phyloP scores from a whole-genome alignment of 2,888 invertebrate species.

The Cacoxenus indagator region DNA sequence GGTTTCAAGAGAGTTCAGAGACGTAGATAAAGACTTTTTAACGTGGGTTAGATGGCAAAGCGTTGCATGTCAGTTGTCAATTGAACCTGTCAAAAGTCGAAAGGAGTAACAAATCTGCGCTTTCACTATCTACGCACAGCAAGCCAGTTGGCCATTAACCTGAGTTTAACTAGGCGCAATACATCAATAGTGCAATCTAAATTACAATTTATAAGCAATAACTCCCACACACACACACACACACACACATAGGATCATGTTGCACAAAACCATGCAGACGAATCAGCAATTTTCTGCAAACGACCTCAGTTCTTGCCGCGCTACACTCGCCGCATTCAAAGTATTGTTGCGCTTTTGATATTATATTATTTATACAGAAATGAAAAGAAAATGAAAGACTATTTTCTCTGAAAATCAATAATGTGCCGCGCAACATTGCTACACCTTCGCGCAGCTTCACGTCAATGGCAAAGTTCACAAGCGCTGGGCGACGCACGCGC shows the following conservation, averaged over 20 bases:
- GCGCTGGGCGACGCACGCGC: background rate
- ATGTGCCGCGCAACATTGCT: slow-evolving; percentile 24
- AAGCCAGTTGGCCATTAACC: background rate
- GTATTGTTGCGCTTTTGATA: too few relatives aligned
- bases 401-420: slow-evolving; percentile 62
- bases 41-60: background rate
- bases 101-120: slow-evolving; percentile 57
- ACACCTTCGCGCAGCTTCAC: slow-evolving; percentile 35
- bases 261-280: background rate
- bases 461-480: slow-evolving; percentile 58
- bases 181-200: slow-evolving; percentile 47
- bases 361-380: too few relatives aligned
- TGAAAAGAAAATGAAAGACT: slow-evolving; percentile 11
- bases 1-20: too few relatives aligned
- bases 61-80: slow-evolving; percentile 45
- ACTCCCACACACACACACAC: slow-evolving; percentile 51
- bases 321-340: background rate
- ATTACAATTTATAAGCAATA: slow-evolving; percentile 61
- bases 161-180: background rate
- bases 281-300: background rate
- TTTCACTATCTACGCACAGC: slow-evolving; percentile 54
- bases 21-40: background rate
- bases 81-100: slow-evolving; percentile 63
- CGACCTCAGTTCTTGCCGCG: background rate
- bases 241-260: background rate